Conservation (phyloP, 1,140 invertebrate species). For the Dinothrombium tinctorium region DNA sequence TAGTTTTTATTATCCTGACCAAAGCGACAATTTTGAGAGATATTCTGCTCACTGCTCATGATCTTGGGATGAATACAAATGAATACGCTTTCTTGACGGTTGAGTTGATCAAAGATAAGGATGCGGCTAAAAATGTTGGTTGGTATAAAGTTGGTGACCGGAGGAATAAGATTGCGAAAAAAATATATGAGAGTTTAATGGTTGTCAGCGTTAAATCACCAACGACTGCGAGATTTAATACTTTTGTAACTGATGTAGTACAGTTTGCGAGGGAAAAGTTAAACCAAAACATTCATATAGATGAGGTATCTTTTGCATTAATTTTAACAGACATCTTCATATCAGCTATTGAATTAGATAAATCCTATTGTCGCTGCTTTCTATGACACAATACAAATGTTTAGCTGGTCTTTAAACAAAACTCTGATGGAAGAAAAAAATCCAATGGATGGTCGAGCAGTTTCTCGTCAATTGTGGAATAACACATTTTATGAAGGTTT, state of each 20-base stretch:
- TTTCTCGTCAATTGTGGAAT: constrained; percentile 70
- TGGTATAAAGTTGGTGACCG: constrained; percentile 11
- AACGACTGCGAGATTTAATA: constrained; percentile 5
- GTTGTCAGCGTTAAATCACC: constrained; percentile 8
- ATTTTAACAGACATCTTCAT: too few species aligned
- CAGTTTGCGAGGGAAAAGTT: neutral
- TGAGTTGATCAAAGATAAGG: constrained; percentile 6
- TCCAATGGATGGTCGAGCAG: constrained; percentile 21
- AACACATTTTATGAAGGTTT: constrained; percentile 33
- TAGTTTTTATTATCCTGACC: constrained; percentile 9
- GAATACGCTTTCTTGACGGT: constrained; percentile 11
- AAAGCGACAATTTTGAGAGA: constrained; percentile 3
- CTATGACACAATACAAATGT: constrained; percentile 70
- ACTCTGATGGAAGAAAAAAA: constrained; percentile 48
- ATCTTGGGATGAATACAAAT: constrained; percentile 10
- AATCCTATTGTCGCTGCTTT: constrained; percentile 61
- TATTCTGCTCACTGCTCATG: constrained; percentile 9
- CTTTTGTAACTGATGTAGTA: constrained; percentile 8
- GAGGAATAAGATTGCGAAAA: constrained; percentile 8
- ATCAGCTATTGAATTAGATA: constrained; percentile 6
- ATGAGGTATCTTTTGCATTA: too few species aligned
- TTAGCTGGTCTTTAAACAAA: constrained; percentile 72
- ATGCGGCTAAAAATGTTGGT: constrained; percentile 2
- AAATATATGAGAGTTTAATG: constrained; percentile 14
- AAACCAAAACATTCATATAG: too few species aligned